Base-by-base conservation (phyloP, 2,797 vertebrate genomes). In the Crossoptilon crossoptilon region DNA sequence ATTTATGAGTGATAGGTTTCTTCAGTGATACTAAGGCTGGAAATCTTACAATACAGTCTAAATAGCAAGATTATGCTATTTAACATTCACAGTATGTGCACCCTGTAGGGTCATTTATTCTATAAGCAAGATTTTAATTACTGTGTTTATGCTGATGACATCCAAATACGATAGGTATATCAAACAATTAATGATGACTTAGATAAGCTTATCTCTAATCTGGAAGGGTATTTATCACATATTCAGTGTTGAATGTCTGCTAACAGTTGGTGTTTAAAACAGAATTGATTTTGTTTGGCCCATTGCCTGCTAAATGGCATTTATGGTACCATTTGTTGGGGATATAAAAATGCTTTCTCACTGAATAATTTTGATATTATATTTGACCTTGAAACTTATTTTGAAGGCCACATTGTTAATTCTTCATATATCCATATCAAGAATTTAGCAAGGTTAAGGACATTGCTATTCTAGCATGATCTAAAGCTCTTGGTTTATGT, bases 131-230 rank as follows among this genome's bases (percentile, higher is more conserved):
- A 39, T 82, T 72, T 87, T 95, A 91, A 94, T 94, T 87, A 44
- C 82, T 76, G 11, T 13, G 77, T 94, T 87, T 69, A 86, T 86
- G 91, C 86, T 94, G 92, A 95, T 90, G 82, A 83, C 84, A 92
- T 19, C 91, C 56, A 90, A 86, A 92, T 88, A 84, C 60, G 89
- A 92, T 31, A 91, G 70, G 81, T 94, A 63, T 62, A 93, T 88
- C 89, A 91, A 89, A 69, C 55, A 75, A 70, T 72, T 88, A 69
- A 43, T 74, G 81, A 67, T 69, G 89, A 59, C 78, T 86, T 37
- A 56, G 73, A 81, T 90, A 94, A 84, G 94, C 85, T 80, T 76
- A 74, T 21, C 72, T 82, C n/a, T 33, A 24, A 43, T 60, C 68
- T 76, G 70, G 63, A 88, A 94, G 87, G 84, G 82, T 73, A 60